A percentile compares a stretch with the other conserved stretches of the same genome.
phyloP scores from a whole-genome alignment of 92 coral and sea anemone species.

The Phymanthus crucifer region DNA sequence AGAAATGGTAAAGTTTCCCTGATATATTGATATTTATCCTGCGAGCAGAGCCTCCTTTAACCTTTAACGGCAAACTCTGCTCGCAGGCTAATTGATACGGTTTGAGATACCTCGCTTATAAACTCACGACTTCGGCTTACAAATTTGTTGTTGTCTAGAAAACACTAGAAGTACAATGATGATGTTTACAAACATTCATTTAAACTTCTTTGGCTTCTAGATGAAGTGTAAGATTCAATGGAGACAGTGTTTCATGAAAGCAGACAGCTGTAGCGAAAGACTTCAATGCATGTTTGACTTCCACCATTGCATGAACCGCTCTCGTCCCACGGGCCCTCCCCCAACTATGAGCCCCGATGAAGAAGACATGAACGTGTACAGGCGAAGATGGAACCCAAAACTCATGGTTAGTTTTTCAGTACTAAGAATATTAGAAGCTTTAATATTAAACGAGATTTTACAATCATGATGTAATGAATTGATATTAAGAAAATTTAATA shows the following conservation, averaged over 20 bases:
- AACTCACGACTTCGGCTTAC: too few relatives aligned
- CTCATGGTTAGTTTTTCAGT: not conserved
- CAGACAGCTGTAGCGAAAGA: not conserved
- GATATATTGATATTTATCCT: too few relatives aligned
- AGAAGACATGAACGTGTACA: not conserved
- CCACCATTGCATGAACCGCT: constrained; percentile 14
- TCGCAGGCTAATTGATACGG: too few relatives aligned
- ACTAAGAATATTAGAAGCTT: not conserved
- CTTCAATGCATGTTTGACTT: constrained; percentile 6
- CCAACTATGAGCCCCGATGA: constrained; percentile 1
- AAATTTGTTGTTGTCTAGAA: too few relatives aligned
- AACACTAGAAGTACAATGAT: too few relatives aligned
- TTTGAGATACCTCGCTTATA: too few relatives aligned
- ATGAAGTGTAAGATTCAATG: constrained; percentile 24
- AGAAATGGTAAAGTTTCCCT: not conserved
- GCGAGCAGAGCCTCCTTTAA: too few relatives aligned
- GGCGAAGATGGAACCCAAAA: constrained; percentile 22
- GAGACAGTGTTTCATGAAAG: not conserved
- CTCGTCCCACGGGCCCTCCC: constrained; percentile 15
- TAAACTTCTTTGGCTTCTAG: not conserved
- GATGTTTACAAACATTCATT: not conserved
- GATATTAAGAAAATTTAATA: too few relatives aligned
- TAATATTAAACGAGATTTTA: not conserved
- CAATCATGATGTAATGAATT: too few relatives aligned
- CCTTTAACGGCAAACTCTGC: too few relatives aligned